Evolutionary conservation across 2,113 vertebrate species (phyloP), one percentile per base, ranked within the genome.

Genomic region (Scortum barcoo): DNA sequence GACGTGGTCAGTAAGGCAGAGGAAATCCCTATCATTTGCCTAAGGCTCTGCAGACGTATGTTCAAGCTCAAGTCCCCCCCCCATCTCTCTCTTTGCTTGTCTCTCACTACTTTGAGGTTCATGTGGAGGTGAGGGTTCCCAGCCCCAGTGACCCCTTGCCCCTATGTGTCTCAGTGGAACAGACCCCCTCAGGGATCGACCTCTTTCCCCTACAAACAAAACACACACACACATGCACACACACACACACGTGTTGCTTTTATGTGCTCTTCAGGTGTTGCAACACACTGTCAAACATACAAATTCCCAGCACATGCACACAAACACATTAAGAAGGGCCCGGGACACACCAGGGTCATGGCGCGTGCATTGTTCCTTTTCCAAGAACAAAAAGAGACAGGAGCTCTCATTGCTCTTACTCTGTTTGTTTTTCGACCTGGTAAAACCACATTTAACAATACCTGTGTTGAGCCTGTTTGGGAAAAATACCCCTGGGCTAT

Each of bases 1-100:
- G 84, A 87, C 76, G 46, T 90, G 90, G 85, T 89, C 76, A 86
- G 70, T 73, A 74, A 89, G 76, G 73, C 85, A 79, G 77, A 92
- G 92, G 91, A 93, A 93, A 94, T 90, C 92, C 90, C 84, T 72
- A 84, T 93, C 83, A 93, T 93, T 93, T 89, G 91, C 93, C 88
- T 89, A 36, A 80, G 80, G 83, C 91, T 87, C 86, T 61, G 74
- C 78, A 91, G 92, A 91, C 84, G 81, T 91, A 92, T 93, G 90
- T 91, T 93, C 93, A 93, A 93, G 91, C 91, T 93, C 93, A 93
- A 92, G 92, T 91, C 91, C 85, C 74, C 91, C 81, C 79, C 77
- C 57, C 0, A 73, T 88, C 83, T 60, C 66, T 82, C 60, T 73
- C 68, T 86, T 75, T 38, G 63, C 68, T 72, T 72, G 70, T 76